Percentiles rank a stretch among this genome's conserved stretches.
Conservation (phyloP, 2,113 vertebrate species). For the Myotis yumanensis region DNA sequence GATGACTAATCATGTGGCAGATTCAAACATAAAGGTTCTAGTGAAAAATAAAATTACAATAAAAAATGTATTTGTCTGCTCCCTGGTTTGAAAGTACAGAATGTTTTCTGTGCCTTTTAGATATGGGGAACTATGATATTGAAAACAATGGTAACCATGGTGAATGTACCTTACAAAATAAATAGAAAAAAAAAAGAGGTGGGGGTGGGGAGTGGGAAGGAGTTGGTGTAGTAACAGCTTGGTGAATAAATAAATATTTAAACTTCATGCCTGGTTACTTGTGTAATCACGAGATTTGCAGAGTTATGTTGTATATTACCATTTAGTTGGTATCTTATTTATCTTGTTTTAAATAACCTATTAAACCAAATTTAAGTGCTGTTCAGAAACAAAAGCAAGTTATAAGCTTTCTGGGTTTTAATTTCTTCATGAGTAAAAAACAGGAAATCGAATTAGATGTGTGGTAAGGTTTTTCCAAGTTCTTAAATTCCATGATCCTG, state of each 20-base stretch:
- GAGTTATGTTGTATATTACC: neutral
- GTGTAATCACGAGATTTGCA: slow-evolving; percentile 39
- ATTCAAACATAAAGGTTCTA: slow-evolving; percentile 58
- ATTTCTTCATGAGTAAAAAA: neutral
- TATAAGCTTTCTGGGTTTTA: slow-evolving; percentile 3
- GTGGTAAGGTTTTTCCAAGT: neutral
- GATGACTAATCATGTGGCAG: slow-evolving; percentile 53
- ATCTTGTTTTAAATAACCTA: slow-evolving; percentile 44
- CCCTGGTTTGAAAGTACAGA: slow-evolving; percentile 58
- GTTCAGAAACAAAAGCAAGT: slow-evolving; percentile 26
- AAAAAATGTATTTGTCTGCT: slow-evolving; percentile 47
- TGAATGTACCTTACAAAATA: neutral
- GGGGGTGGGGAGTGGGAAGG: neutral
- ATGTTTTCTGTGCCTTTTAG: slow-evolving; percentile 45
- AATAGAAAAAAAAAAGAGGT: neutral
- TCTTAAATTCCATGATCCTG: slow-evolving; percentile 2
- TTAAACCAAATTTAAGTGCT: slow-evolving; percentile 37
- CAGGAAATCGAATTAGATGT: slow-evolving; percentile 42
- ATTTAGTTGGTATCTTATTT: slow-evolving; percentile 46
- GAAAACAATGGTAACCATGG: slow-evolving; percentile 54
- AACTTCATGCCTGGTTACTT: slow-evolving; percentile 23
- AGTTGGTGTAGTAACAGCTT: slow-evolving; percentile 23
- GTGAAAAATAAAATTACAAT: slow-evolving; percentile 43
- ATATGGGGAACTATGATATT: neutral
- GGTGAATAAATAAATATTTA: slow-evolving; percentile 57